These are phyloP conservation scores for Dryococelus australis DNA, from an alignment of 2,888 invertebrate species.

Conservation along the genomic window DNA sequence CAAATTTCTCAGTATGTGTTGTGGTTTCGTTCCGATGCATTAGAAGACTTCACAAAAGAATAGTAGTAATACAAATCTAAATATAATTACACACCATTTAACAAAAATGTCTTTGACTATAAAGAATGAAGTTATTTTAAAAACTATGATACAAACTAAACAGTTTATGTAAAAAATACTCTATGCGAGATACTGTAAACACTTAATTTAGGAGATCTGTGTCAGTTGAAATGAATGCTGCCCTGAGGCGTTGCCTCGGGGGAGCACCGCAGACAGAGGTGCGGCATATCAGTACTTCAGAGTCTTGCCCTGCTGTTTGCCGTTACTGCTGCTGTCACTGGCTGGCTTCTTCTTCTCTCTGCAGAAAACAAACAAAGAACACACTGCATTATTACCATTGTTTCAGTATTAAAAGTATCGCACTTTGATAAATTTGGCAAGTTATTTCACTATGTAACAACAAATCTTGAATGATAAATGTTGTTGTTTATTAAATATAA, in stretches of 20 bases:
- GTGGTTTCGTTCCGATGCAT: background rate
- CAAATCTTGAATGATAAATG: too few species aligned
- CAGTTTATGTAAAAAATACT: background rate
- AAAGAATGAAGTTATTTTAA: background rate
- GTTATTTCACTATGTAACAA: too few species aligned
- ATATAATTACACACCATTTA: background rate
- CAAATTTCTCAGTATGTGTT: background rate
- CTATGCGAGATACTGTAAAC: background rate
- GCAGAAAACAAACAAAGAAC: background rate
- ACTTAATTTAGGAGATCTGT: background rate
- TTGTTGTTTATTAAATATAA: too few species aligned
- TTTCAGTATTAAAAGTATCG: too few species aligned
- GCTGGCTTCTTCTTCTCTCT: slow-evolving; percentile 9
- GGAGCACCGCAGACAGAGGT: background rate
- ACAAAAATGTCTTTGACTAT: background rate
- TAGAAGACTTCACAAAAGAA: background rate
- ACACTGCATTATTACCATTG: too few species aligned
- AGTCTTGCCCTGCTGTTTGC: background rate
- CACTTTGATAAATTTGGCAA: too few species aligned
- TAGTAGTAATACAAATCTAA: background rate
- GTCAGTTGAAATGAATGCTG: too few species aligned
- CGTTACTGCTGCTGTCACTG: background rate
- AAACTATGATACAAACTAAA: background rate
- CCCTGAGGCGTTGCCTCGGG: background rate
- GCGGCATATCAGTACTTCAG: background rate